phyloP scores from a whole-genome alignment of 2,113 vertebrate species.

The Cygnus buccinator region DNA sequence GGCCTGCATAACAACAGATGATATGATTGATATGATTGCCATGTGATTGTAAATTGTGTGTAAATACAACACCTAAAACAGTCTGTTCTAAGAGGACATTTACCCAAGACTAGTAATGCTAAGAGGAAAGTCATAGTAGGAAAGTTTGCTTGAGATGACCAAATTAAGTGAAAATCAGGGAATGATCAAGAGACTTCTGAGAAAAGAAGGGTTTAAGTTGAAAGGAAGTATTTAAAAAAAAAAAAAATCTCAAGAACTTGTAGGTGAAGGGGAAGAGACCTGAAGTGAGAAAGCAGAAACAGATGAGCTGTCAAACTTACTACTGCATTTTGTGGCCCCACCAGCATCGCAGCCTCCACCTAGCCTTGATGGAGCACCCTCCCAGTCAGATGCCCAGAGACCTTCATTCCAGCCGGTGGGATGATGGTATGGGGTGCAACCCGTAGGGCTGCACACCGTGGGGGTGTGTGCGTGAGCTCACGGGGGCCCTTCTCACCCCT shows the following conservation, averaged over 20 bases:
- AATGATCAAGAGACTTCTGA: background rate
- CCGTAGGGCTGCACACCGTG: background rate
- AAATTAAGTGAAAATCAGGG: background rate
- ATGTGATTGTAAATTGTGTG: background rate
- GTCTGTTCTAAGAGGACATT: background rate
- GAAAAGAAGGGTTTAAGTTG: background rate
- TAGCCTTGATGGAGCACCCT: background rate
- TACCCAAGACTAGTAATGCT: background rate
- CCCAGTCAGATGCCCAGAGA: fast-evolving
- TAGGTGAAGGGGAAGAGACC: background rate
- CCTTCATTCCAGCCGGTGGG: background rate
- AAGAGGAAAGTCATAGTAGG: background rate
- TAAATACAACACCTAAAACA: background rate
- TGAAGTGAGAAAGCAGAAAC: background rate
- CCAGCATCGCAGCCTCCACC: background rate
- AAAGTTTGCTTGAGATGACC: background rate
- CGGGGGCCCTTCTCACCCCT: background rate
- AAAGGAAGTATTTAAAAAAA: background rate
- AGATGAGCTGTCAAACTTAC: background rate
- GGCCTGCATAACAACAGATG: background rate
- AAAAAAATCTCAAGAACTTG: fast-evolving
- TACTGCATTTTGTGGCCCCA: background rate
- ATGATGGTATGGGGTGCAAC: background rate
- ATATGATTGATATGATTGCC: background rate
- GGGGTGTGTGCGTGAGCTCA: fast-evolving